Base-by-base conservation (phyloP, 1,140 invertebrate species). In the Eulimnadia texana region DNA sequence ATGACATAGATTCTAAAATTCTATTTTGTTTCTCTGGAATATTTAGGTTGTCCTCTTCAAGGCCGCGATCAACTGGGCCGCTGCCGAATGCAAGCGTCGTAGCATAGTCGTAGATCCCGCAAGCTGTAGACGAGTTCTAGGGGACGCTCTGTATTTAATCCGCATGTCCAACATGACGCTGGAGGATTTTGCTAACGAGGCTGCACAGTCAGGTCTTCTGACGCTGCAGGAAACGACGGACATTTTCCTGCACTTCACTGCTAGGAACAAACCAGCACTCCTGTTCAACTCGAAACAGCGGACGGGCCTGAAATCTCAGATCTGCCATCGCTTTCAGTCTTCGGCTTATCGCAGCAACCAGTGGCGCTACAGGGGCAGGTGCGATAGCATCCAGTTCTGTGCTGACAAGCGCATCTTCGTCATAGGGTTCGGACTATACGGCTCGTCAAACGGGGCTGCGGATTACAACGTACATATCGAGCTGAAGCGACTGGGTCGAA, bases 281-380 rank as follows among this genome's bases (percentile, higher is more conserved):
- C 79, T 80, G 53, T 96, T 71, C 84, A 86, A 84, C 9, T 84
- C 82, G 20, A 88, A 88, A 71, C 74, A 84, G 2, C 78, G 93
- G 67, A 80, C 84, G 61, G 92, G 92, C 62, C 75, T 96, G 6
- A 90, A 90, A 75, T 84, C 91, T 64, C 88, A 92, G 80, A 84
- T 91, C 13, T 94, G 92, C 69, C 91, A 93, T 71, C 79, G 93
- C 71, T 97, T 97, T 71, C 90, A 93, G 72, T 95, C 92, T 0
- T 94, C 90, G 69, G 93, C 93, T 2, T 96, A 96, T 72, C 81
- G 93, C 66, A 92, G 88, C 68, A 97, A 96, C 71, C 93, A 97
- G 68, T 94, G 91, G 90, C 80, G 90, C 33, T 94, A 93, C 70
- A 78, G 91, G 68, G 90, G 90, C 13, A 78, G 90, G 51, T 93